These are phyloP conservation scores for Nemoura dubitans DNA, from an alignment of 2,888 invertebrate genomes.

Conservation along the genomic window DNA sequence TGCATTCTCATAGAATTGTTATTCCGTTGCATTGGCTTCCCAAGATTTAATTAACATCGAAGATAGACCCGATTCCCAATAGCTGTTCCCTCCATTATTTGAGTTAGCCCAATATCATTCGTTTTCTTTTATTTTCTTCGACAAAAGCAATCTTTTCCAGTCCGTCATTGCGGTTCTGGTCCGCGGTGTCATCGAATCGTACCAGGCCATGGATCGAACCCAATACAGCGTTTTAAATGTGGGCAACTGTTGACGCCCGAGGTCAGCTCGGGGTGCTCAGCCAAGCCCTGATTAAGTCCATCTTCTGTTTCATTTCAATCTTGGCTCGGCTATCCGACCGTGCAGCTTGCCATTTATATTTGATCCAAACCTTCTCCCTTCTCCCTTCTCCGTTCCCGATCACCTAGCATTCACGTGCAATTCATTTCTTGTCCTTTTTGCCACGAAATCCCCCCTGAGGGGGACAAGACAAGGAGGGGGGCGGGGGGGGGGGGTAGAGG, in stretches of 20 bases:
- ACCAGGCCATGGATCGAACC: neutral
- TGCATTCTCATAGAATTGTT: neutral
- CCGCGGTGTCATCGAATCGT: neutral
- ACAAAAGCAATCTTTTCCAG: neutral
- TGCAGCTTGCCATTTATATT: neutral
- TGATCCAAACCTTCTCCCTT: neutral
- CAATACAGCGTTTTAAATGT: neutral
- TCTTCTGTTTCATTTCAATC: conserved; percentile 40
- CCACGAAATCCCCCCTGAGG: conserved; percentile 33
- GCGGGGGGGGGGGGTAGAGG: conserved; percentile 19
- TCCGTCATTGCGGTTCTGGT: neutral
- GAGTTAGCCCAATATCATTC: neutral
- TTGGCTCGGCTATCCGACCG: neutral
- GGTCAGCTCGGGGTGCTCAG: conserved; percentile 9
- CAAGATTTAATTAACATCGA: neutral
- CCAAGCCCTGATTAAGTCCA: conserved; percentile 24
- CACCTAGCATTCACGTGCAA: conserved; percentile 37
- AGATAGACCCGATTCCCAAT: neutral
- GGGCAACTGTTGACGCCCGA: conserved; percentile 8
- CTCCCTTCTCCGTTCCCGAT: neutral
- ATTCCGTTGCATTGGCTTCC: neutral
- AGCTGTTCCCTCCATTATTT: neutral
- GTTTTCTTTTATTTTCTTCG: neutral
- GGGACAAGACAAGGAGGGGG: too few relatives aligned
- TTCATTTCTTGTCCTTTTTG: conserved; percentile 43